Percentiles rank a stretch among this genome's conserved stretches.
Conservation (phyloP, 2,797 vertebrate genomes). For the Poeciliopsis gracilis region DNA sequence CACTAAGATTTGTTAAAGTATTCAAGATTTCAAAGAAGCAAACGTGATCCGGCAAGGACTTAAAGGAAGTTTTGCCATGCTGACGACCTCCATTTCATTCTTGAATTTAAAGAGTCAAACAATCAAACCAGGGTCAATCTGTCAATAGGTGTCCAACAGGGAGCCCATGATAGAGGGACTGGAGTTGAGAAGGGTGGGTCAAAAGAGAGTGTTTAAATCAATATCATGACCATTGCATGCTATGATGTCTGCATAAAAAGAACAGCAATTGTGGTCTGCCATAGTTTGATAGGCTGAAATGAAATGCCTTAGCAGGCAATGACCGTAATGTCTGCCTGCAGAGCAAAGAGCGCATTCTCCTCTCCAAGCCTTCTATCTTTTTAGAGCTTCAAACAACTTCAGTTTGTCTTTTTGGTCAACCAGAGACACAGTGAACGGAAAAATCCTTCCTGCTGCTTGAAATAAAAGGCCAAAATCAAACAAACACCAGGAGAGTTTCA, state of each 20-base stretch:
- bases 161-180: slow-evolving; percentile 74
- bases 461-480: slow-evolving; percentile 90
- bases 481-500: slow-evolving; percentile 84
- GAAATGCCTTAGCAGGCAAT: slow-evolving; percentile 74
- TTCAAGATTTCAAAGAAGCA: slow-evolving; percentile 38
- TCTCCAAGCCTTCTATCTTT: slow-evolving; percentile 82
- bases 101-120: slow-evolving; percentile 91
- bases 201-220: slow-evolving; percentile 45
- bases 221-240: slow-evolving; percentile 69
- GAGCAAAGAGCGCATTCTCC: slow-evolving; percentile 80
- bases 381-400: slow-evolving; percentile 69
- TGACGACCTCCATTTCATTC: slow-evolving; percentile 89
- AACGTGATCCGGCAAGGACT: slow-evolving; percentile 75
- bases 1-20: slow-evolving; percentile 43
- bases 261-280: slow-evolving; percentile 37
- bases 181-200: slow-evolving; percentile 55
- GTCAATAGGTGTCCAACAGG: slow-evolving; percentile 91
- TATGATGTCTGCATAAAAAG: slow-evolving; percentile 48
- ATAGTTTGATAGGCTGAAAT: slow-evolving; percentile 70
- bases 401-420: slow-evolving; percentile 59
- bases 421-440: slow-evolving; percentile 69
- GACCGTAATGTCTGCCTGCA: slow-evolving; percentile 86
- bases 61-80: slow-evolving; percentile 86
- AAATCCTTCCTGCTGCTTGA: slow-evolving; percentile 86
- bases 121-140: slow-evolving; percentile 87